These are phyloP conservation scores for Pelosia muscerda DNA, from an alignment of 2,888 invertebrate species.

Conservation along the genomic window DNA sequence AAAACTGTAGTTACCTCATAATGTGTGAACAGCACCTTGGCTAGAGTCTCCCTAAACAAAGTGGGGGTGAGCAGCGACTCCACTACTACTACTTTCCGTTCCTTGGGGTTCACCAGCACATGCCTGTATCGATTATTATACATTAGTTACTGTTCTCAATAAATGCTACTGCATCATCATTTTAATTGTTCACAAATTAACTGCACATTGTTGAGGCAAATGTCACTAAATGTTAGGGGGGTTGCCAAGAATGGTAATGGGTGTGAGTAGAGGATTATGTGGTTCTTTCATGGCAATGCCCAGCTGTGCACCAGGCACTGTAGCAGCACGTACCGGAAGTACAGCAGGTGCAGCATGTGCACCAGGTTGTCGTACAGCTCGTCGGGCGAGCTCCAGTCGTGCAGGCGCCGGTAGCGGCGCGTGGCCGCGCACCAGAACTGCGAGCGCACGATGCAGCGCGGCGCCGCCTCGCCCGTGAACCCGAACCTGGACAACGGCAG, in stretches of 20 bases:
- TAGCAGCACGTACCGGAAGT: constrained; percentile 93
- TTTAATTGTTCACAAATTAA: too few relatives aligned
- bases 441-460: constrained; percentile 94
- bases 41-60: constrained; percentile 94
- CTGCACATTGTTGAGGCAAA: too few relatives aligned
- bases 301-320: too few relatives aligned
- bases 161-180: not conserved
- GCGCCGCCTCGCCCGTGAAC: constrained; percentile 95
- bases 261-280: not conserved
- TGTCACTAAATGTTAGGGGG: too few relatives aligned
- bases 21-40: constrained; percentile 96
- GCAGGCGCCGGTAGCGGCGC: constrained; percentile 87
- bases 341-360: constrained; percentile 94
- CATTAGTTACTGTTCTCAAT: not conserved
- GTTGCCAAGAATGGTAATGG: too few relatives aligned
- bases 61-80: constrained; percentile 96
- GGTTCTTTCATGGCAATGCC: too few relatives aligned
- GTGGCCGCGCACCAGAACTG: constrained; percentile 90
- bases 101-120: constrained; percentile 96
- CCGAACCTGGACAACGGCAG: constrained; percentile 90
- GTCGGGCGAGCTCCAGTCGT: constrained; percentile 88
- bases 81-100: constrained; percentile 95
- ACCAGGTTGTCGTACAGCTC: constrained; percentile 95
- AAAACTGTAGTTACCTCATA: constrained; percentile 90
- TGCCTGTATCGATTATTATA: constrained; percentile 87